A percentile compares a stretch with the other conserved stretches of the same genome.
Evolutionary conservation across 2,113 vertebrate genomes (phyloP).

Genomic region (Ondatra zibethicus): DNA sequence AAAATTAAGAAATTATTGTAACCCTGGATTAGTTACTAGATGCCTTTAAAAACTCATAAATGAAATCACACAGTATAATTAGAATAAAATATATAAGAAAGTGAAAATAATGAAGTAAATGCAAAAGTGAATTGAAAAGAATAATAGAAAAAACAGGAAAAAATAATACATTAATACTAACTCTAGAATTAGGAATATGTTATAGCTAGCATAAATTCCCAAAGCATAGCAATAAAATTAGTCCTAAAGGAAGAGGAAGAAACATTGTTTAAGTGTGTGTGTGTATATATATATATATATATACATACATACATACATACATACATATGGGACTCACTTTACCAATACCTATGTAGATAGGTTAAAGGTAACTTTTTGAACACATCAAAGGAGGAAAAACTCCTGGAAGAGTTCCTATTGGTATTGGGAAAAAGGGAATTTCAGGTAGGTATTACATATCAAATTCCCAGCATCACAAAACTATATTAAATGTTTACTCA

Average conservation of each 20-base stretch:
- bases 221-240: neutral
- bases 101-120: neutral
- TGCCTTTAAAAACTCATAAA: neutral
- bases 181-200: neutral
- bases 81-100: neutral
- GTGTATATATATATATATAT: too few species aligned
- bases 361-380: too few species aligned
- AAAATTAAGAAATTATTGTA: neutral
- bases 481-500: neutral
- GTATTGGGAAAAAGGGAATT: neutral
- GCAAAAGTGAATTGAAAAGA: neutral
- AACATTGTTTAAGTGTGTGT: neutral
- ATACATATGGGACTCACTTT: neutral
- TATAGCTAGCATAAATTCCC: neutral
- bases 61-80: neutral
- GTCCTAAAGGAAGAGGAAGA: rapidly evolving
- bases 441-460: neutral
- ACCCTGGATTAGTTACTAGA: too few species aligned
- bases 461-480: neutral
- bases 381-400: too few species aligned
- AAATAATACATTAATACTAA: neutral
- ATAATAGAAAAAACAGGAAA: neutral
- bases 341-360: too few species aligned
- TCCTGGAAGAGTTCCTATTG: neutral
- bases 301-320: too few species aligned